Percentiles rank a stretch among this genome's conserved stretches.
Conservation (phyloP, 2,888 invertebrate genomes). For the Tetheella fluctuosa region DNA sequence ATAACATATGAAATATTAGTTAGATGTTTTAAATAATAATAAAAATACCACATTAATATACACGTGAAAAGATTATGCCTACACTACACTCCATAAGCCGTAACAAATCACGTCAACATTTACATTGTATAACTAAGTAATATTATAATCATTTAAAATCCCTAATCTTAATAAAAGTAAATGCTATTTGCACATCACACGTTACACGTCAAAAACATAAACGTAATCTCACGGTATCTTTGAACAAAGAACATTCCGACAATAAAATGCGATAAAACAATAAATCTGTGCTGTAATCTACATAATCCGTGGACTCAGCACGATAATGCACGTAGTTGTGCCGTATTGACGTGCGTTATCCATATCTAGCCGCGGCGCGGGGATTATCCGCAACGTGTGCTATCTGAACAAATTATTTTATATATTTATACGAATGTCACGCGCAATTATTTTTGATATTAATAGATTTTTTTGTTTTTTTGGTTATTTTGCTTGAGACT, state of each 20-base stretch:
- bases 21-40: neutral
- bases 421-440: slow-evolving; percentile 43
- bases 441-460: slow-evolving; percentile 31
- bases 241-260: slow-evolving; percentile 61
- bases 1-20: no score
- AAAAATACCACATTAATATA: neutral
- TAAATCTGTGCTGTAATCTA: slow-evolving; percentile 71
- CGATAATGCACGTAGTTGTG: slow-evolving; percentile 63
- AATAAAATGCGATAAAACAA: slow-evolving; percentile 58
- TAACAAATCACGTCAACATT: neutral
- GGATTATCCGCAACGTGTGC: slow-evolving; percentile 56
- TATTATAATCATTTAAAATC: slow-evolving; percentile 3
- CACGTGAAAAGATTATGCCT: neutral
- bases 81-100: neutral
- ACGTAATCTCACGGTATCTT: slow-evolving; percentile 37
- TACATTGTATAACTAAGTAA: neutral
- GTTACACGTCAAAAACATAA: slow-evolving; percentile 11
- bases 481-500: neutral
- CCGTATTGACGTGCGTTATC: slow-evolving; percentile 47
- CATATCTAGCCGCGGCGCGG: slow-evolving; percentile 39
- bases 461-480: neutral
- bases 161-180: slow-evolving; percentile 8
- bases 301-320: slow-evolving; percentile 58
- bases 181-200: neutral
- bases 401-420: slow-evolving; percentile 36